These are phyloP conservation scores for Limnothrissa miodon DNA, from an alignment of 2,113 vertebrate genomes.

Conservation along the genomic window DNA sequence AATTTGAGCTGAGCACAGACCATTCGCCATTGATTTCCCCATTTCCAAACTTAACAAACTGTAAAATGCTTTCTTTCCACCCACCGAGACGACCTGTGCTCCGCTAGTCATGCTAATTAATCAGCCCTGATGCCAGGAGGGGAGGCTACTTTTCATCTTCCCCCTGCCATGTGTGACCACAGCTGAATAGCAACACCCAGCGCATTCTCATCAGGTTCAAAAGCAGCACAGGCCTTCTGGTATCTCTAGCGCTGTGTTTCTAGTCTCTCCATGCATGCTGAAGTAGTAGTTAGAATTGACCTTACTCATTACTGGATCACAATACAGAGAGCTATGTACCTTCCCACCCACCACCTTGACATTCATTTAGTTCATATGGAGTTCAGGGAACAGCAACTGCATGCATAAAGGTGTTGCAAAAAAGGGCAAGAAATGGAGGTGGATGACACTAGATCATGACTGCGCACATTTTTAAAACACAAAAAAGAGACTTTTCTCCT, in stretches of 20 bases:
- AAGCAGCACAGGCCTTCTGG: background rate
- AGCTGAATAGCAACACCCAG: background rate
- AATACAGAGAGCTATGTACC: background rate
- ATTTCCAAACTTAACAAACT: conserved; percentile 65
- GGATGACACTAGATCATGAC: background rate
- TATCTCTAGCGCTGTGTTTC: background rate
- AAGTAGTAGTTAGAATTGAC: background rate
- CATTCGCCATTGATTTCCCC: conserved; percentile 58
- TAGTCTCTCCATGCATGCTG: background rate
- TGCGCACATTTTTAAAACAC: background rate
- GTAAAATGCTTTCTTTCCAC: conserved; percentile 31
- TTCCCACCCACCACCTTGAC: background rate
- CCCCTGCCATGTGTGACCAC: background rate
- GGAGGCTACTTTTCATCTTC: background rate
- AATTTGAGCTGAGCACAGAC: background rate
- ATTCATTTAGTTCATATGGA: background rate
- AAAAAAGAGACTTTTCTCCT: background rate
- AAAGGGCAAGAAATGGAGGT: background rate
- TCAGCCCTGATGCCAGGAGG: background rate
- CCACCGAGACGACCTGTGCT: conserved; percentile 35
- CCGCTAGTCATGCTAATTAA: background rate
- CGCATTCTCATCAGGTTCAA: background rate
- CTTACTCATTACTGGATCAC: background rate
- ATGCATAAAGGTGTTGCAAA: background rate
- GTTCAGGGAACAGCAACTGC: background rate